phyloP scores from a whole-genome alignment of 2,888 invertebrate genomes.

The Apocheima hispidaria region DNA sequence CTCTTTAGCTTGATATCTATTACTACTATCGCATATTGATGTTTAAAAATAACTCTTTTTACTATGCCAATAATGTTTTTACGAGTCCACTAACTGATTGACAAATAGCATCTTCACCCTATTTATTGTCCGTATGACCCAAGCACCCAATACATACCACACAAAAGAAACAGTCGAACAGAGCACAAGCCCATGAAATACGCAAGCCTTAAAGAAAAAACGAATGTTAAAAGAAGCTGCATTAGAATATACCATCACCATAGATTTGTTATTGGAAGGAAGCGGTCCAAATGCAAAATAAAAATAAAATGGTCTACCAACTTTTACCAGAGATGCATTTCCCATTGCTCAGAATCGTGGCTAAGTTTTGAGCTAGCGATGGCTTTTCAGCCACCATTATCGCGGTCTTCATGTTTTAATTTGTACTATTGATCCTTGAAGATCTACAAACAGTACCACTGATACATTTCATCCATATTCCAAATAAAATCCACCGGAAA shows the following conservation, averaged over 20 bases:
- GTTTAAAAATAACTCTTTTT: no score
- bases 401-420: slow-evolving; percentile 89
- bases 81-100: no score
- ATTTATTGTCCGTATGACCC: no score
- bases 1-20: no score
- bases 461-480: not conserved
- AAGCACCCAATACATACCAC: not conserved
- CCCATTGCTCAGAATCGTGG: slow-evolving; percentile 96
- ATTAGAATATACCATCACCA: slow-evolving; percentile 15
- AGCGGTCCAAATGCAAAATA: slow-evolving; percentile 19
- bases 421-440: not conserved
- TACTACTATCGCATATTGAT: no score
- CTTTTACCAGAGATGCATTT: slow-evolving; percentile 89
- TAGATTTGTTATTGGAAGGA: slow-evolving; percentile 4
- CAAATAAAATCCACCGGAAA: not conserved
- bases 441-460: not conserved
- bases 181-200: not conserved
- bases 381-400: slow-evolving; percentile 99
- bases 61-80: no score
- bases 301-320: slow-evolving; percentile 35
- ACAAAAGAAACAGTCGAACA: not conserved
- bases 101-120: no score
- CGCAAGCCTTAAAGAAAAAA: slow-evolving; percentile 5
- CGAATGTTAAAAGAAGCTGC: slow-evolving; percentile 14
- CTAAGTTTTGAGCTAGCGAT: slow-evolving; percentile 97